phyloP scores from a whole-genome alignment of 2,888 invertebrate genomes.

The Eristalinus aeneus region DNA sequence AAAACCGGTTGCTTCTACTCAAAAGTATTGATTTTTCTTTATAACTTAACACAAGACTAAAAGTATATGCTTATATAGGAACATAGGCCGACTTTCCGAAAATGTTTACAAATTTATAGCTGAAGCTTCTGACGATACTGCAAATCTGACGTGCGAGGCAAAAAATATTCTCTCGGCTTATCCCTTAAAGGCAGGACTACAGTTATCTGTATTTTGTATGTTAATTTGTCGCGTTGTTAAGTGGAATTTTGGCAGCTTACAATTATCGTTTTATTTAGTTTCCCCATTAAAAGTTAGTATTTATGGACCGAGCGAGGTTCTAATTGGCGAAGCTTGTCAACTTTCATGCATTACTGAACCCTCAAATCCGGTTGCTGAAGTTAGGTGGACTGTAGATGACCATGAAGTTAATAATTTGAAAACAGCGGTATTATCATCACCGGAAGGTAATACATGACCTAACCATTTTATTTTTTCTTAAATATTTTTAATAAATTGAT shows the following conservation, averaged over 20 bases:
- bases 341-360: conserved; percentile 77
- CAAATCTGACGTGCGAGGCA: conserved; percentile 77
- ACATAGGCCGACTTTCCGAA: conserved; percentile 78
- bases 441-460: conserved; percentile 15
- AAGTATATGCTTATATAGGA: conserved; percentile 69
- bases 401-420: conserved; percentile 73
- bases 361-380: conserved; percentile 77
- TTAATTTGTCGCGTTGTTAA: conserved; percentile 9
- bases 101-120: conserved; percentile 78
- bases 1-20: conserved; percentile 75
- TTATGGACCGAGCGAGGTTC: conserved; percentile 76
- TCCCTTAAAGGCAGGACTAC: conserved; percentile 76
- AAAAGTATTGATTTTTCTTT: conserved; percentile 71
- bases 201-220: conserved; percentile 78
- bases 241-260: neutral
- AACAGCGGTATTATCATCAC: conserved; percentile 14
- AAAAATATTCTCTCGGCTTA: conserved; percentile 77
- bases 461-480: no score
- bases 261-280: conserved; percentile 70
- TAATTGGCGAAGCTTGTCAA: conserved; percentile 75
- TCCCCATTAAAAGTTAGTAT: conserved; percentile 77
- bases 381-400: conserved; percentile 79
- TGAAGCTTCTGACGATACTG: conserved; percentile 75
- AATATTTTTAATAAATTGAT: no score
- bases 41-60: neutral